Conservation (phyloP, 2,888 invertebrate species). For the Drosophila incognita region DNA sequence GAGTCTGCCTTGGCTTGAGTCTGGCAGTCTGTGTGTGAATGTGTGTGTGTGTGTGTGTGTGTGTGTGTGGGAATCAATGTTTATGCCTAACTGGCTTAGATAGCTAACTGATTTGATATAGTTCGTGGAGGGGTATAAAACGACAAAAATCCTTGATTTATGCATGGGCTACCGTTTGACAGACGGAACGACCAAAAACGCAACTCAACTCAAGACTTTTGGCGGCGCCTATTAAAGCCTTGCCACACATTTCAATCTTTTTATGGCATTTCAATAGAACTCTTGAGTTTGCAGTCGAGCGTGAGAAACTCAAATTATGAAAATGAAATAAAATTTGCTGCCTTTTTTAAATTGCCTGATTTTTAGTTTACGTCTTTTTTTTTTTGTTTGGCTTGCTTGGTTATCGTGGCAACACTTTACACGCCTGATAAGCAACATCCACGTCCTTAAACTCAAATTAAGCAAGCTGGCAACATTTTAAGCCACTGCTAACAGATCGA, state of each 20-base stretch:
- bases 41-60: constrained; percentile 10
- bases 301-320: constrained; percentile 78
- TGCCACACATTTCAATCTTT: constrained; percentile 72
- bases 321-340: constrained; percentile 52
- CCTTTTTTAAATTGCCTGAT: constrained; percentile 13
- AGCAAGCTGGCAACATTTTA: constrained; percentile 53
- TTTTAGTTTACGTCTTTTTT: constrained; percentile 1
- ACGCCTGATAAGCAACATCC: constrained; percentile 59
- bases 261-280: constrained; percentile 81
- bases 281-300: constrained; percentile 42
- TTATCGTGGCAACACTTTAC: constrained; percentile 65
- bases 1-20: constrained; percentile 29
- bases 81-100: constrained; percentile 72
- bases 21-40: constrained; percentile 10
- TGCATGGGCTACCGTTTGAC: constrained; percentile 79
- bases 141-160: constrained; percentile 75
- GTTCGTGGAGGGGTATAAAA: constrained; percentile 46
- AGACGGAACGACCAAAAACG: constrained; percentile 39
- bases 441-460: constrained; percentile 36
- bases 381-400: constrained; percentile 16
- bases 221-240: constrained; percentile 77
- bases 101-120: constrained; percentile 60
- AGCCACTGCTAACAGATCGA: constrained; percentile 69
- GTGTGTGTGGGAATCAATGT: constrained; percentile 68
- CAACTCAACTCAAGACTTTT: constrained; percentile 21